Percentiles rank a stretch among this genome's conserved stretches.
These are phyloP conservation scores for Pao palembangensis DNA, from an alignment of 2,113 vertebrate species.

Conservation along the genomic window DNA sequence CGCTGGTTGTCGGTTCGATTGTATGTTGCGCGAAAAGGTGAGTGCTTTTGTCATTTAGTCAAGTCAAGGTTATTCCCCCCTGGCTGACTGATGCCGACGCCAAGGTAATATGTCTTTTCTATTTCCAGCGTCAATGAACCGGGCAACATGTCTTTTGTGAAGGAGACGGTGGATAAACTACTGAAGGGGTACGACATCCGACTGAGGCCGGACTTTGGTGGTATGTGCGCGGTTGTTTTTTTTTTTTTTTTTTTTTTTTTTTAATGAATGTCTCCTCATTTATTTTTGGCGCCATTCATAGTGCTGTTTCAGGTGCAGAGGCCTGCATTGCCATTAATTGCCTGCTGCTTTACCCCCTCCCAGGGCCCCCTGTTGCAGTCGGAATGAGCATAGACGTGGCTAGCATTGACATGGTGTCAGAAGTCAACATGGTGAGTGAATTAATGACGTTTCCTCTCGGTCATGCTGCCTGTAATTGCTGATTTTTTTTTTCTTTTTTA, in stretches of 20 bases:
- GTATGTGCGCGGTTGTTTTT: slow-evolving; percentile 69
- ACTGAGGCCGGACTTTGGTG: slow-evolving; percentile 92
- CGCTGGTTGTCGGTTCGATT: slow-evolving; percentile 65
- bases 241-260: neutral
- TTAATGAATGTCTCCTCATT: slow-evolving; percentile 1
- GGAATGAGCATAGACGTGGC: slow-evolving; percentile 96
- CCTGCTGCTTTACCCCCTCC: slow-evolving; percentile 37
- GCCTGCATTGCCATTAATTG: slow-evolving; percentile 12
- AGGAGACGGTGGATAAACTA: slow-evolving; percentile 93
- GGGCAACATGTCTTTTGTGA: slow-evolving; percentile 92
- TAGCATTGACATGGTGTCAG: slow-evolving; percentile 94
- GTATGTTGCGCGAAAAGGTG: slow-evolving; percentile 72
- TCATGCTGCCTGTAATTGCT: neutral
- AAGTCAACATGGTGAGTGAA: slow-evolving; percentile 95
- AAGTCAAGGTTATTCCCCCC: slow-evolving; percentile 58
- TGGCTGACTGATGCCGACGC: slow-evolving; percentile 10
- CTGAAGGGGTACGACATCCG: slow-evolving; percentile 92
- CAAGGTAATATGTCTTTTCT: slow-evolving; percentile 4
- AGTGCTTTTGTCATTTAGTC: slow-evolving; percentile 20
- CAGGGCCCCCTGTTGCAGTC: slow-evolving; percentile 88
- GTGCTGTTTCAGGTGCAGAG: slow-evolving; percentile 46
- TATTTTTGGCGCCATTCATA: slow-evolving; percentile 49
- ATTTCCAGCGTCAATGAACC: slow-evolving; percentile 84
- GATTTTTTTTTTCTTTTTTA: neutral
- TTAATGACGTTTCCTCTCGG: slow-evolving; percentile 1